These are phyloP conservation scores for Burhinus bistriatus DNA, from an alignment of 2,113 vertebrate species.

Conservation along the genomic window DNA sequence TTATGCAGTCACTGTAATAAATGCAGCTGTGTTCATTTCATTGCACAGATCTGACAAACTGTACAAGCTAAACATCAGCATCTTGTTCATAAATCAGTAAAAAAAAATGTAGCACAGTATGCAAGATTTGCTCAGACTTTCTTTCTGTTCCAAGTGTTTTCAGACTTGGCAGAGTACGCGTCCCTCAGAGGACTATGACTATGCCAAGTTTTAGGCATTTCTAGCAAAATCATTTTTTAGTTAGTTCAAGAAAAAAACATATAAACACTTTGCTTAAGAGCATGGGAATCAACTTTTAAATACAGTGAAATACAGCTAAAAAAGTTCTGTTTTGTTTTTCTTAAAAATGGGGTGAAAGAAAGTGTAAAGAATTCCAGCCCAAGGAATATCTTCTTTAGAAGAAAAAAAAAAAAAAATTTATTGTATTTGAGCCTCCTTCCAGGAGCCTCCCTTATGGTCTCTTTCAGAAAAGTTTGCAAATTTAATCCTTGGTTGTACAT, in stretches of 20 bases:
- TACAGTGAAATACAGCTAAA: background rate
- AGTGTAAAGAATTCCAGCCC: background rate
- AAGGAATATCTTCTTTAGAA: background rate
- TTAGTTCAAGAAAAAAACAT: background rate
- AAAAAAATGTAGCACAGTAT: background rate
- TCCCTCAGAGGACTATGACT: background rate
- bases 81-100: slow-evolving; percentile 5
- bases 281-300: background rate
- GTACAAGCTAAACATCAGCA: background rate
- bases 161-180: background rate
- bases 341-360: background rate
- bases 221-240: background rate
- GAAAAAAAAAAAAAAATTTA: background rate
- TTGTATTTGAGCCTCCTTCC: background rate
- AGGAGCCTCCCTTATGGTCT: background rate
- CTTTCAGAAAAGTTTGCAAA: background rate
- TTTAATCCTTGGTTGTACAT: background rate
- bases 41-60: background rate
- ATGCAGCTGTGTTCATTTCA: slow-evolving; percentile 42
- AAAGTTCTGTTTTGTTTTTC: background rate
- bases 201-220: background rate
- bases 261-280: background rate
- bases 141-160: slow-evolving; percentile 30
- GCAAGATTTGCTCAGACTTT: background rate
- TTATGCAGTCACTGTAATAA: background rate